phyloP scores from a whole-genome alignment of 2,888 invertebrate genomes.

The Apamea crenata region DNA sequence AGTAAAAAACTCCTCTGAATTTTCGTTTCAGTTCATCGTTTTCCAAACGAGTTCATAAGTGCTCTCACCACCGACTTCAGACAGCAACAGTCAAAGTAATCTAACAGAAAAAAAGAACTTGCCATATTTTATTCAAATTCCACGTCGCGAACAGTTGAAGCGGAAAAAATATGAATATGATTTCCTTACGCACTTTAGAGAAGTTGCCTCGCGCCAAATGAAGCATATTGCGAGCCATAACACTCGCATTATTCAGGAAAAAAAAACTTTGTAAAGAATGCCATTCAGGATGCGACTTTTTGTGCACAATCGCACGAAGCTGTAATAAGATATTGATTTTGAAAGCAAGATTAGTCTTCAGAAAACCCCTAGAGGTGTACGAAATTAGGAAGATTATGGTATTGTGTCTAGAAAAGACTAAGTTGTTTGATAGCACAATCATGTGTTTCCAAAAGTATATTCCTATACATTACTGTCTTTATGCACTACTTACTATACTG shows the following conservation, averaged over 20 bases:
- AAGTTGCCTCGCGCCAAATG: slow-evolving; percentile 88
- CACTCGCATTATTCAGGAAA: slow-evolving; percentile 87
- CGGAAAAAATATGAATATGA: slow-evolving; percentile 90
- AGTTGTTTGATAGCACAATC: neutral
- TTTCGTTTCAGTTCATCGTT: slow-evolving; percentile 22
- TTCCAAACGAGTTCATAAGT: slow-evolving; percentile 55
- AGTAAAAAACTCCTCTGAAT: slow-evolving; percentile 28
- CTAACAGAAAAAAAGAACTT: slow-evolving; percentile 65
- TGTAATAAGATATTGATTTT: neutral
- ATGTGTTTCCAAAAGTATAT: neutral
- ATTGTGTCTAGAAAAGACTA: neutral
- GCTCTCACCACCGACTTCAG: slow-evolving; percentile 43
- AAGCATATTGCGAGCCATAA: slow-evolving; percentile 89
- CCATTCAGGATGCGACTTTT: slow-evolving; percentile 53
- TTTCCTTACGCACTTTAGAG: slow-evolving; percentile 85
- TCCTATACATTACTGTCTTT: neutral
- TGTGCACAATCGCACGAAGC: neutral
- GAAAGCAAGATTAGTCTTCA: neutral
- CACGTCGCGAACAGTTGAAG: slow-evolving; percentile 85
- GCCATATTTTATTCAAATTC: slow-evolving; percentile 85
- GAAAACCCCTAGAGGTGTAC: neutral
- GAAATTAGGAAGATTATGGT: neutral
- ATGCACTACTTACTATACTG: neutral
- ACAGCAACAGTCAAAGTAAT: slow-evolving; percentile 68
- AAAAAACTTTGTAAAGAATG: slow-evolving; percentile 71